Evolutionary conservation across 2,888 invertebrate genomes (phyloP), one percentile per base, ranked within the genome.

Genomic region (Mesorhabditis sp.): DNA sequence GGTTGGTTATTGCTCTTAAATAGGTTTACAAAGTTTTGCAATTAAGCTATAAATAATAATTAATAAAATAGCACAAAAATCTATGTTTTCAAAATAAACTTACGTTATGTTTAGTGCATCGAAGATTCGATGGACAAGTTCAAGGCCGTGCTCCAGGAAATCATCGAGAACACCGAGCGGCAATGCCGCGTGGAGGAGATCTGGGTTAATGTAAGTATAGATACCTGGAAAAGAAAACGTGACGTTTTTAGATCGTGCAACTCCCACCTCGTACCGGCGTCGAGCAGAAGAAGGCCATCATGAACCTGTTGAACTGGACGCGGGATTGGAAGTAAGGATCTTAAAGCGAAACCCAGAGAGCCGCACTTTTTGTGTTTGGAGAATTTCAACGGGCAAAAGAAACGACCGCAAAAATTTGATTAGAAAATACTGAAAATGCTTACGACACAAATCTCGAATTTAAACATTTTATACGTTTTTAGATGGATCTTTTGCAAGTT

Each of bases 251-350:
- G 58, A 50, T 50, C 58, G 58, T 50, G 7, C 58, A 50, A 50
- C 58, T 50, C n/a, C 58, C 58, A n/a, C 58, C 58, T 50, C 58
- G 58, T 13, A 50, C 58, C 58, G 58, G 58, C 58, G 10, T 50
- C 58, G 10, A 50, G n/a, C 58, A 50, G 58, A 50, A 50, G n/a
- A 10, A 50, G n/a, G 58, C 58, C 58, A 50, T 50, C n/a, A 10
- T 13, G n/a, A 50, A 50, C 10, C 58, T 50, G 7, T n/a, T 50
- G 58, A 50, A 50, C n/a, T 13, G 7, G 58, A 50, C 58, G n/a
- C 7, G n/a, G 58, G 58, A 50, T 50, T 50, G 58, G 58, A 50
- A 50, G 58, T 50, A n/a, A 50, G 58, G 7, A 50, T 1, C 28
- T 28, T 1, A 28, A 28, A 28, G 28, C 28, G 28, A 28, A 28